phyloP scores from a whole-genome alignment of 2,113 vertebrate genomes.

The Podilymbus podiceps region DNA sequence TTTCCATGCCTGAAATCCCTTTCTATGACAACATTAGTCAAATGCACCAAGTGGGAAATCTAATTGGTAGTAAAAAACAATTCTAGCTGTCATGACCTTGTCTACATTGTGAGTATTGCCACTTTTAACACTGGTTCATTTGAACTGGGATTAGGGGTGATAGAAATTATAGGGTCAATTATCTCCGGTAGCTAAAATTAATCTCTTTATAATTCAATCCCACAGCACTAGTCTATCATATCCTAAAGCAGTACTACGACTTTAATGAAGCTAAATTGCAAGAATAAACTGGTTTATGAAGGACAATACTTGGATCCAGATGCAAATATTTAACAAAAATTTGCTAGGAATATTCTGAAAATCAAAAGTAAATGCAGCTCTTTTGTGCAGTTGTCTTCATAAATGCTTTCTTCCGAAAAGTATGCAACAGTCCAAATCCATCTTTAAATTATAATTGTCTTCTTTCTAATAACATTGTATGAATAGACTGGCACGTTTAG shows the following conservation, averaged over 20 bases:
- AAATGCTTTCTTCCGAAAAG: neutral
- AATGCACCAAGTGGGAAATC: slow-evolving; percentile 40
- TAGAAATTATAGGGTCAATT: slow-evolving; percentile 63
- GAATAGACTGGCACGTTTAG: neutral
- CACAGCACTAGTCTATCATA: slow-evolving; percentile 10
- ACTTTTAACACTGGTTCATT: slow-evolving; percentile 46
- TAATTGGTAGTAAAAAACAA: slow-evolving; percentile 51
- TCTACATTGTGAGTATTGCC: slow-evolving; percentile 32
- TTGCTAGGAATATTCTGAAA: neutral
- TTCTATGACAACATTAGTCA: slow-evolving; percentile 33
- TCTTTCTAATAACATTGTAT: neutral
- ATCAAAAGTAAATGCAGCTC: neutral
- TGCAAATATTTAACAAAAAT: slow-evolving; percentile 30
- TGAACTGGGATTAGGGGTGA: slow-evolving; percentile 54
- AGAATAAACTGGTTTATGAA: slow-evolving; percentile 55
- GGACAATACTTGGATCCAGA: neutral
- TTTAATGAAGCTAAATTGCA: slow-evolving; percentile 46
- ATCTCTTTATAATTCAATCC: slow-evolving; percentile 60
- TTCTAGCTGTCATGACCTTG: slow-evolving; percentile 48
- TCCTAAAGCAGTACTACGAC: slow-evolving; percentile 39
- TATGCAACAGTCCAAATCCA: neutral
- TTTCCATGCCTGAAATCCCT: slow-evolving; percentile 29
- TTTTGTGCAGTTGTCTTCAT: neutral
- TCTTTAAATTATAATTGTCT: neutral
- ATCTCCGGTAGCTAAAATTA: slow-evolving; percentile 36